phyloP scores from a whole-genome alignment of 2,113 vertebrate species.

The Xenus cinereus region DNA sequence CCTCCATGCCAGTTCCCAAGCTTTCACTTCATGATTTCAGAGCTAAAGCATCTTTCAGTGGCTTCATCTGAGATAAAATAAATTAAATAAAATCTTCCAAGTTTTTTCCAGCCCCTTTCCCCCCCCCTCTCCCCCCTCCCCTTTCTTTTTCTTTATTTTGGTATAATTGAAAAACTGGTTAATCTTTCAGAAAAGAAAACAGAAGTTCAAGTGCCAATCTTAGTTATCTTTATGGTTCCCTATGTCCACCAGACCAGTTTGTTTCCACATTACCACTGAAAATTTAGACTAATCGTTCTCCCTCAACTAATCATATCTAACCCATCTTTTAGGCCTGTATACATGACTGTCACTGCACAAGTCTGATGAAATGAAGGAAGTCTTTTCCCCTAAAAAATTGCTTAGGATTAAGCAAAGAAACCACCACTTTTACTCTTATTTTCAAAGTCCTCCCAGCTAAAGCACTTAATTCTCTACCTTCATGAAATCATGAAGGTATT shows the following conservation, averaged over 20 bases:
- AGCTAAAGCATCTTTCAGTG: constrained; percentile 30
- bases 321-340: background rate
- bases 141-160: background rate
- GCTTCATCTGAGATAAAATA: background rate
- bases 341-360: background rate
- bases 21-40: constrained; percentile 45
- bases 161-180: background rate
- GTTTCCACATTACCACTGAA: background rate
- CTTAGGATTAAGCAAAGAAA: background rate
- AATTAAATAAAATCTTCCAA: constrained; percentile 20
- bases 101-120: background rate
- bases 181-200: background rate
- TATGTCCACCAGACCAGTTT: background rate
- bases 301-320: background rate
- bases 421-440: background rate
- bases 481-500: background rate
- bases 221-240: background rate
- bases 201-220: background rate
- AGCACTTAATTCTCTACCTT: background rate
- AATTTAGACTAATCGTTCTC: background rate
- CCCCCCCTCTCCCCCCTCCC: no score
- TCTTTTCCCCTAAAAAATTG: background rate
- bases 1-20: background rate
- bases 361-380: background rate
- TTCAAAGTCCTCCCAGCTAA: background rate